Evolutionary conservation across 2,113 vertebrate genomes (phyloP).

Genomic region (Anoplopoma fimbria): DNA sequence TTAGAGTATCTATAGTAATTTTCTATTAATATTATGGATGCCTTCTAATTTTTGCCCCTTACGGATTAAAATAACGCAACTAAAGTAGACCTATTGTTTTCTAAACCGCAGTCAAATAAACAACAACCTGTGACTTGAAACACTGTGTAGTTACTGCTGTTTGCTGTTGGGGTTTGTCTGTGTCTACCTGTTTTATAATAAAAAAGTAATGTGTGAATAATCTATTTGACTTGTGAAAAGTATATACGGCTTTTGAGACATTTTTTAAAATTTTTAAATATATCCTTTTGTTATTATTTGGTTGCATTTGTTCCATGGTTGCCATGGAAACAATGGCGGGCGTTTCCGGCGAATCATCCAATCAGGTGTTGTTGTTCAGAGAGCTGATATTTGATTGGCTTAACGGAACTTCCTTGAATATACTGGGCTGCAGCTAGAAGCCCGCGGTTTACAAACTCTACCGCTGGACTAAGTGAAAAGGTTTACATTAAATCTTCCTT

Average conservation of each 20-base stretch:
- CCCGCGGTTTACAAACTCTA: conserved; percentile 65
- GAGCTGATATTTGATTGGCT: conserved; percentile 71
- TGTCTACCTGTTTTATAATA: conserved; percentile 40
- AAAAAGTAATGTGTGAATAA: conserved; percentile 17
- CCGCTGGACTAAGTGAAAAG: not conserved
- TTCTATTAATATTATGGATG: conserved; percentile 23
- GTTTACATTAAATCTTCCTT: not conserved
- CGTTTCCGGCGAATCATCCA: conserved; percentile 57
- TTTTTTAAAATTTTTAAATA: no score
- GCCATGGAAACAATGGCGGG: conserved; percentile 35
- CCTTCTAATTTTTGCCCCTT: conserved; percentile 24
- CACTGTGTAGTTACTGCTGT: conserved; percentile 4
- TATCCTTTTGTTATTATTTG: no score
- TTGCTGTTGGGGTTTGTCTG: conserved; percentile 6
- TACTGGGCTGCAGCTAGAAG: conserved; percentile 5
- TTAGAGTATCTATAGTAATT: conserved; percentile 33
- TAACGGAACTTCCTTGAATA: conserved; percentile 2
- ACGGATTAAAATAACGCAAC: conserved; percentile 4
- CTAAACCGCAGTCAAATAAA: conserved; percentile 12
- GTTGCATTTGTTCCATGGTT: not conserved
- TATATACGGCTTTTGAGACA: not conserved
- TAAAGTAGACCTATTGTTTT: conserved; percentile 14
- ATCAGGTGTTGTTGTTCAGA: conserved; percentile 23
- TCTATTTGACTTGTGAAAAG: not conserved
- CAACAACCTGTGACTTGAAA: conserved; percentile 10